Evolutionary conservation across 1,140 invertebrate species (phyloP).

Genomic region (Cylas formicarius): DNA sequence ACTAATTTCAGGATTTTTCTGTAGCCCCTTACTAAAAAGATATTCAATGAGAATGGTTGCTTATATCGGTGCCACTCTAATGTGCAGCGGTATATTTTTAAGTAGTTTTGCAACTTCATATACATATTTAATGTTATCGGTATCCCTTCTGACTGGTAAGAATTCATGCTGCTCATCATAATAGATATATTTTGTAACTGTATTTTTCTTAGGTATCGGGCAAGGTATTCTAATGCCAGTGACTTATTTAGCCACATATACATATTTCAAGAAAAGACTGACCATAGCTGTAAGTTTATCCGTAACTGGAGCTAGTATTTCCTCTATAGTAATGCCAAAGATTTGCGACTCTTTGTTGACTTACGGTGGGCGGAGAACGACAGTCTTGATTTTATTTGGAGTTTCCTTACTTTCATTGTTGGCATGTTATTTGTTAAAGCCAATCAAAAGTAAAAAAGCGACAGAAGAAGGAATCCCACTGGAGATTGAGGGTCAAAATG

Average conservation of each 20-base stretch:
- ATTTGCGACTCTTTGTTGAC: constrained; percentile 34
- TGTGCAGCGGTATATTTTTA: constrained; percentile 33
- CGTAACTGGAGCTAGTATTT: constrained; percentile 41
- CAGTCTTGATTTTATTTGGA: constrained; percentile 40
- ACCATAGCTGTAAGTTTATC: constrained; percentile 42
- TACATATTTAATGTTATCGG: constrained; percentile 29
- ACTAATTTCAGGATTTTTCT: constrained; percentile 32
- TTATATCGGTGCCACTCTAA: constrained; percentile 27
- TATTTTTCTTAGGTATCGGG: constrained; percentile 32
- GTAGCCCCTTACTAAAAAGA: constrained; percentile 36
- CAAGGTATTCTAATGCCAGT: constrained; percentile 39
- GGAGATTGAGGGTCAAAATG: not conserved
- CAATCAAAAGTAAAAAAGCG: constrained; percentile 11
- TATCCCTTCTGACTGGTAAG: constrained; percentile 38
- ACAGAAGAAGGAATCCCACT: not conserved
- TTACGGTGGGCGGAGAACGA: constrained; percentile 29
- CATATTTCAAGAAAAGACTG: constrained; percentile 43
- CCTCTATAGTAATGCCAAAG: constrained; percentile 43
- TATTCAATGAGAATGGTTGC: constrained; percentile 32
- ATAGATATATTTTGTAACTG: too few species aligned
- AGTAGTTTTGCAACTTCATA: constrained; percentile 34
- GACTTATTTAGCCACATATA: constrained; percentile 40
- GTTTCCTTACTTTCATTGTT: constrained; percentile 38
- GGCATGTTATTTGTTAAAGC: constrained; percentile 29
- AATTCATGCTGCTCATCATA: too few species aligned